Evolutionary conservation across 2,113 vertebrate genomes (phyloP), one percentile per base, ranked within the genome.

Genomic region (Hiodon tergisus): DNA sequence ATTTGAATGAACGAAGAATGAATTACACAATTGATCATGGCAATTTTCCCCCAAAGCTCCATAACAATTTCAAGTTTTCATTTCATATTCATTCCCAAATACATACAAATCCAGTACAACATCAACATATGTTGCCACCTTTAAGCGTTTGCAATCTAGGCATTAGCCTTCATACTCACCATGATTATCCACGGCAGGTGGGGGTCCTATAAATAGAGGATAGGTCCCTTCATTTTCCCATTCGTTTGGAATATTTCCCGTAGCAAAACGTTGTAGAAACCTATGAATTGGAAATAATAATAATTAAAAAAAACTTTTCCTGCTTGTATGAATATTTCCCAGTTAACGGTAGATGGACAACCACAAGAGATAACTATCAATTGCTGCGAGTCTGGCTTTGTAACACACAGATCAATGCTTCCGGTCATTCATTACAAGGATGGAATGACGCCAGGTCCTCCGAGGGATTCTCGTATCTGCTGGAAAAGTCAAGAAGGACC

Each of bases 1-100:
- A 82, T 31, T 31, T 31, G 31, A 31, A 31, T 31, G 31, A 31
- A 31, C 31, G 47, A 86, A 83, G 83, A 89, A 89, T 80, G 78
- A 74, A 79, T 76, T 6, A 9, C 11, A 67, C 31, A 11, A 11
- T 67, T 48, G 46, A 67, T 47, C 47, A 5, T 67, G 6, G 11
- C 47, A 6, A 67, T 72, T 17, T 58, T 48, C 48, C 6, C 47
- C 9, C 54, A 59, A 71, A 59, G 0, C 7, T 16, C 59, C 31
- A 31, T 16, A 4, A 53, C 14, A 61, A 50, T 60, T 72, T 16
- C 57, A 10, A 59, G 58, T n/a, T 50, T 10, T 6, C 48, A 57
- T 72, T 50, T 14, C 52, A 51, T 10, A 46, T 55, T 17, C 51
- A 62, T 62, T 11, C 17, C 5, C 13, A 9, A 58, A 58, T 58